Evolutionary conservation across 2,888 invertebrate species (phyloP), one percentile per base, ranked within the genome.

Genomic region (Ennomos quercinarius): DNA sequence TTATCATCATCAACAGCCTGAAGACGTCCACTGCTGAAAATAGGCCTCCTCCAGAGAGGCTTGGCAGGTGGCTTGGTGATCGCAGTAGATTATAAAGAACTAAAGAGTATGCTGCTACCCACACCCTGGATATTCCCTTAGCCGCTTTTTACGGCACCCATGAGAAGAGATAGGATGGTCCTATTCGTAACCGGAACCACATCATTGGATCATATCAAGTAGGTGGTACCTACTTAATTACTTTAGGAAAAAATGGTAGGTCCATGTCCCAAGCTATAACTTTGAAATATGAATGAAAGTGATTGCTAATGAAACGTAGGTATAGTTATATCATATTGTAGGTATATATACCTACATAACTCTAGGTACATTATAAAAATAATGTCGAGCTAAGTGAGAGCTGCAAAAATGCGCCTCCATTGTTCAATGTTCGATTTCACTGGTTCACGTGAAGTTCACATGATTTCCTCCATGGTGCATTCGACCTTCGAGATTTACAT

Each of bases 371-470:
- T 46, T n/a, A 45, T 54, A 47, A 73, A 73, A 71, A 68, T 80
- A 17, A 76, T 75, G 76, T 73, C 70, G 71, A 73, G 62, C 57
- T 63, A 50, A 79, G 90, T 75, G 89, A 90, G 88, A 91, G 86
- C 78, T 78, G 86, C 81, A 88, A 88, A 87, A 87, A 84, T 85
- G 77, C 77, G 80, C 72, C 66, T 69, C 78, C 81, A 89, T 89
- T 89, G 89, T 86, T 83, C 74, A 71, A 72, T 77, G 80, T 81
- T 84, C 75, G 84, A 84, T 89, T 87, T 87, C 87, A 83, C 87
- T 86, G 47, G 27, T 27, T 27, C 27, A 27, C 27, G 27, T 27
- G 27, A 27, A 67, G 86, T 88, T 89, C 89, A 79, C 89, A 88
- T 86, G 84, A 86, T 88, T 86, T 87, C 78, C 78, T 80, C 70